Evolutionary conservation across 2,797 vertebrate genomes (phyloP).

Genomic region (Busarellus nigricollis): DNA sequence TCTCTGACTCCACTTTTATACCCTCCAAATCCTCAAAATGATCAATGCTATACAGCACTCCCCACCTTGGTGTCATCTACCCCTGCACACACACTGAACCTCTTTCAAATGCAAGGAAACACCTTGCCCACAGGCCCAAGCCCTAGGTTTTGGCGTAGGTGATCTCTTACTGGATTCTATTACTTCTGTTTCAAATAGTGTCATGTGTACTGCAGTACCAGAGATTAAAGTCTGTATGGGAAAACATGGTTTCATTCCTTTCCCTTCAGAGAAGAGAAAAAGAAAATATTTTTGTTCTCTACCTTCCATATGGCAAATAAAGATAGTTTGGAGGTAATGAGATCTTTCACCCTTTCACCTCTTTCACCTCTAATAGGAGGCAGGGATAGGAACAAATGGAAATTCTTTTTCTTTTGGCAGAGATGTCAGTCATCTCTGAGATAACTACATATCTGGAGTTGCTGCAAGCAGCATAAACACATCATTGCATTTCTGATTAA

Average conservation of each 20-base stretch:
- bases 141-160: not conserved
- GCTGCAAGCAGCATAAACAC: not conserved
- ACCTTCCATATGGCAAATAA: not conserved
- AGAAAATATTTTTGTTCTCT: not conserved
- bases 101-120: not conserved
- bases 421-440: not conserved
- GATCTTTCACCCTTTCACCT: not conserved
- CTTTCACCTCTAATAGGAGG: not conserved
- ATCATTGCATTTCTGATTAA: not conserved
- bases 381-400: not conserved
- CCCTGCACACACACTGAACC: not conserved
- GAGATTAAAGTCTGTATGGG: not conserved
- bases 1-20: not conserved
- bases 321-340: not conserved
- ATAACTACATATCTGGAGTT: not conserved
- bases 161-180: not conserved
- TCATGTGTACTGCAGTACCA: not conserved
- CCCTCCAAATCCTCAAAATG: not conserved
- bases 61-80: not conserved
- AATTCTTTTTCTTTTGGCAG: not conserved
- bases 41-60: not conserved
- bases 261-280: not conserved
- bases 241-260: not conserved
- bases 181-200: not conserved
- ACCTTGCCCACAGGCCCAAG: not conserved